Percentiles rank a stretch among this genome's conserved stretches.
phyloP scores from a whole-genome alignment of 2,888 invertebrate species.

The Pyrocoelia pectoralis region DNA sequence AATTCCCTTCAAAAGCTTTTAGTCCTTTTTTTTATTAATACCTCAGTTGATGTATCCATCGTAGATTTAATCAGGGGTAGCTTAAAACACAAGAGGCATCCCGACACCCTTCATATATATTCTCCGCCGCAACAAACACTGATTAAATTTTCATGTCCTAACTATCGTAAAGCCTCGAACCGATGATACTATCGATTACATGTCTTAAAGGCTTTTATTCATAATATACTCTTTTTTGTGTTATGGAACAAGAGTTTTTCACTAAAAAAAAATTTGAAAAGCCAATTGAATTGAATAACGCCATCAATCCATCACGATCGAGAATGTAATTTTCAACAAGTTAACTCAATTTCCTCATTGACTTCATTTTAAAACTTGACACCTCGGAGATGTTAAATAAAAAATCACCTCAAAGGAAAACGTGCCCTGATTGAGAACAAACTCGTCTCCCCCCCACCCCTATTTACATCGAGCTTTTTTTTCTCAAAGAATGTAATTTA shows the following conservation, averaged over 20 bases:
- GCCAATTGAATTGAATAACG: slow-evolving; percentile 12
- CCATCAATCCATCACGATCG: slow-evolving; percentile 33
- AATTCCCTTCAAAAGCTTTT: slow-evolving; percentile 13
- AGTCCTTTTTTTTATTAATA: slow-evolving; percentile 21
- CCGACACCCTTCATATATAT: slow-evolving; percentile 26
- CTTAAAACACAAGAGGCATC: slow-evolving; percentile 32
- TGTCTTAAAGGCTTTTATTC: slow-evolving; percentile 18
- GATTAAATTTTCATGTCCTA: slow-evolving; percentile 36
- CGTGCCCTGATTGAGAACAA: slow-evolving; percentile 48
- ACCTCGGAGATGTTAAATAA: slow-evolving; percentile 51
- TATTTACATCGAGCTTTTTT: slow-evolving; percentile 19
- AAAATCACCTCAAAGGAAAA: slow-evolving; percentile 51
- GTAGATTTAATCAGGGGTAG: slow-evolving; percentile 31
- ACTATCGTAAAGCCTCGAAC: slow-evolving; percentile 24
- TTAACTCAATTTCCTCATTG: slow-evolving; percentile 50
- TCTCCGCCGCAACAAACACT: slow-evolving; percentile 32
- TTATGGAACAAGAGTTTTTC: too few species aligned
- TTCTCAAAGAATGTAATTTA: slow-evolving; percentile 1
- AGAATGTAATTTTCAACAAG: slow-evolving; percentile 44
- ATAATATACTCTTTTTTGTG: too few species aligned
- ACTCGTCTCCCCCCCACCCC: slow-evolving; percentile 18
- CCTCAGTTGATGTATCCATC: slow-evolving; percentile 21
- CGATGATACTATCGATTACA: slow-evolving; percentile 26
- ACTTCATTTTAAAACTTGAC: slow-evolving; percentile 50
- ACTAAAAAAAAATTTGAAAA: slow-evolving; percentile 38